Base-by-base conservation (phyloP, 1,140 invertebrate genomes). In the Drosophila gunungcola region DNA sequence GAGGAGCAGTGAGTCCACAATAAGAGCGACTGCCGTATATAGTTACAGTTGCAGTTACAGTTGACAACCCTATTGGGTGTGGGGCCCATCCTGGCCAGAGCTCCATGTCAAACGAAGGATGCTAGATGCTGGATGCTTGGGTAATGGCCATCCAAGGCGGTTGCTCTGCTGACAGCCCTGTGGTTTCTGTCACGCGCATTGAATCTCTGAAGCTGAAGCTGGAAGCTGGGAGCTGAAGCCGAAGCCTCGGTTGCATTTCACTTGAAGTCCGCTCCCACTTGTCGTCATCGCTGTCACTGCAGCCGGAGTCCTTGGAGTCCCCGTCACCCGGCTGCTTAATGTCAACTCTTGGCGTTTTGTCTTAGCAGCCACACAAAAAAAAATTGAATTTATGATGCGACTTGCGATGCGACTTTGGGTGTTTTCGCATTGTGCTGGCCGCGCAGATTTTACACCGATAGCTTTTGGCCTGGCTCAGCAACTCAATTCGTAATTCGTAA, bases 361-460 rank as follows among this genome's bases (percentile, higher is more conserved):
- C 78, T 85, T 78, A 85, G 82, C 60, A 65, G 55, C 81, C 48
- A 77, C 73, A 85, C 78, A 73, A 73, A 84, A 85, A 85, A 84
- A 85, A 85, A 80, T 83, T 82, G 75, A 88, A 86, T 88, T 88
- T 88, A 88, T 88, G 80, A 83, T 88, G 79, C 67, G 72, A 78
- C 61, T 65, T 64, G 88, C 88, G 80, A 83, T 88, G 79, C 67
- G 72, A 78, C 61, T 65, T 64, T 64, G 57, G 51, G 39, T 60
- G 48, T 73, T 42, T 52, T 60, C 70, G 42, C 64, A 76, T 80
- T 77, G 49, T 85, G 82, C 78, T 63, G 58, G 61, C 82, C 51
- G 81, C 74, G 82, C 83, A 88, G 64, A 81, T 81, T 84, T 74
- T 25, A 32, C 56, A 49, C 61, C 53, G 48, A 72, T 54, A 56